Conservation (phyloP, 2,888 invertebrate species). For the Yponomeuta sedellus region DNA sequence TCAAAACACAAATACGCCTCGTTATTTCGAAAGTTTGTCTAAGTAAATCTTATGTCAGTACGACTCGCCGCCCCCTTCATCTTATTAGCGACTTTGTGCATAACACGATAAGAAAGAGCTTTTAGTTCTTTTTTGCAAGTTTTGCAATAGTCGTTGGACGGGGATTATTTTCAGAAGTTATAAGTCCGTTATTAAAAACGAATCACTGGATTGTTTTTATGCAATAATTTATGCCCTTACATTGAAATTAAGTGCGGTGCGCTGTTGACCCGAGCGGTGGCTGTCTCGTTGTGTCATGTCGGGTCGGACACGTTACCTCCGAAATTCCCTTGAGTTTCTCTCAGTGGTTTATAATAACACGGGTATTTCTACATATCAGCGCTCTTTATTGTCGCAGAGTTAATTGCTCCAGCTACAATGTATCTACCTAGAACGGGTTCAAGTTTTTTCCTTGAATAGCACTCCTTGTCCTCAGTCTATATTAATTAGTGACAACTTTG, state of each 20-base stretch:
- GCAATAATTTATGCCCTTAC: slow-evolving; percentile 17
- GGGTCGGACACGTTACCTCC: slow-evolving; percentile 26
- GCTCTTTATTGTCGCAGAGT: slow-evolving; percentile 4
- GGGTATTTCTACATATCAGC: slow-evolving; percentile 12
- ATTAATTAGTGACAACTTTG: too few species aligned
- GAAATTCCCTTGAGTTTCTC: slow-evolving; percentile 32
- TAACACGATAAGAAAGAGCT: not conserved
- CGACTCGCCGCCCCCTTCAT: slow-evolving; percentile 18
- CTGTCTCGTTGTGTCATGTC: slow-evolving; percentile 35
- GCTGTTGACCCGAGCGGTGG: slow-evolving; percentile 21
- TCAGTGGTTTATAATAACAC: slow-evolving; percentile 25
- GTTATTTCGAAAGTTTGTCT: slow-evolving; percentile 58
- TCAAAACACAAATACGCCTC: slow-evolving; percentile 43
- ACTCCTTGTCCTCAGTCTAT: not conserved
- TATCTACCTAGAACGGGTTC: not conserved
- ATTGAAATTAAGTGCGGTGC: slow-evolving; percentile 14
- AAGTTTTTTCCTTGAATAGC: not conserved
- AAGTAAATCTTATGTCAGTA: slow-evolving; percentile 27
- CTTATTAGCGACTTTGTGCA: not conserved
- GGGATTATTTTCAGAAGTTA: not conserved
- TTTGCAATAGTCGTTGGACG: not conserved
- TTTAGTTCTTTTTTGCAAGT: not conserved
- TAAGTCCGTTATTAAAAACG: slow-evolving; percentile 15
- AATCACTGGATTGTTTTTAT: slow-evolving; percentile 14
- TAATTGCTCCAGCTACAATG: not conserved